Conservation (phyloP, 2,888 invertebrate species). For the Brachynemurus nebulosus region DNA sequence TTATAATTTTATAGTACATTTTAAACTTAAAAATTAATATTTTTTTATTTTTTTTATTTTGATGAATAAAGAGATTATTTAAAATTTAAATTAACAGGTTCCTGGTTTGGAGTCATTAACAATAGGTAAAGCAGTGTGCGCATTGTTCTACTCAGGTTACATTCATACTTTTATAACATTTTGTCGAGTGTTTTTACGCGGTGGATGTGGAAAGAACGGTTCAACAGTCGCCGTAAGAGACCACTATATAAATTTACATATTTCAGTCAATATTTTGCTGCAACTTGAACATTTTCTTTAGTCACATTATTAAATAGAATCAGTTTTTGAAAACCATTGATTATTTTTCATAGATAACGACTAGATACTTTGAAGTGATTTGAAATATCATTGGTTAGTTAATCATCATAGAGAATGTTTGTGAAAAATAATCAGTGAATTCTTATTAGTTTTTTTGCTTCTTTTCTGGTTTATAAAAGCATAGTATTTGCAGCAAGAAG, state of each 20-base stretch:
- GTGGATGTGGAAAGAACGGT: slow-evolving; percentile 93
- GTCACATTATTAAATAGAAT: too few relatives aligned
- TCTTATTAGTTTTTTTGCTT: too few relatives aligned
- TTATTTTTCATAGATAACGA: too few relatives aligned
- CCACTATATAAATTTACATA: neutral
- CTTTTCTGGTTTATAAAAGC: too few relatives aligned
- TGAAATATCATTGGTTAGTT: too few relatives aligned
- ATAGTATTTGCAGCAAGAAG: slow-evolving; percentile 1
- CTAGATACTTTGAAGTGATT: too few relatives aligned
- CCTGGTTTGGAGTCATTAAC: slow-evolving; percentile 30
- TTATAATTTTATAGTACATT: neutral
- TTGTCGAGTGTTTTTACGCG: slow-evolving; percentile 56
- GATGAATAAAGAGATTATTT: neutral
- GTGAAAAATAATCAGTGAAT: too few relatives aligned
- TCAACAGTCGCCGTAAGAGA: slow-evolving; percentile 86
- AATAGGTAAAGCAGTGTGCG: slow-evolving; percentile 32
- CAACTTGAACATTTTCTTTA: too few relatives aligned
- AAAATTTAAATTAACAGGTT: slow-evolving; percentile 29
- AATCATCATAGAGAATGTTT: too few relatives aligned
- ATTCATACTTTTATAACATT: slow-evolving; percentile 51
- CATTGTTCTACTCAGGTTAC: slow-evolving; percentile 45
- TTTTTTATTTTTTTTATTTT: neutral
- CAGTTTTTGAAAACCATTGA: too few relatives aligned
- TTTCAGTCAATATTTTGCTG: neutral
- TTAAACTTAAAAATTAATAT: neutral